phyloP scores from a whole-genome alignment of 2,888 invertebrate genomes.

The Dicranocentrus wangi region DNA sequence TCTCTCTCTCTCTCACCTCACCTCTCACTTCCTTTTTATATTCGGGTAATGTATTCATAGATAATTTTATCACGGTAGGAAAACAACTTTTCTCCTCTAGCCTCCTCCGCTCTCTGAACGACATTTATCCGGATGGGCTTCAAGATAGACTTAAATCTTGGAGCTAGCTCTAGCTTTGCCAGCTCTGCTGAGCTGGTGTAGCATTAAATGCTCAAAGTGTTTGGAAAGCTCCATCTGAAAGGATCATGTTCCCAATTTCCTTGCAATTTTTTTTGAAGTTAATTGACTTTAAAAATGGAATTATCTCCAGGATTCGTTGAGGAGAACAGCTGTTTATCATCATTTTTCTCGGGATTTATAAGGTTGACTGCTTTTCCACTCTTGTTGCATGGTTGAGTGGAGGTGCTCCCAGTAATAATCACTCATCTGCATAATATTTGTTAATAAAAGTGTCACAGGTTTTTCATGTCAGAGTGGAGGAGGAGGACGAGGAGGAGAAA shows the following conservation, averaged over 20 bases:
- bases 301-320: not conserved
- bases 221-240: not conserved
- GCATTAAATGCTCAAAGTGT: slow-evolving; percentile 15
- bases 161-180: not conserved
- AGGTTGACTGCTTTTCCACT: slow-evolving; percentile 6
- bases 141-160: not conserved
- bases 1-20: slow-evolving; percentile 25
- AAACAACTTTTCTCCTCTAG: slow-evolving; percentile 14
- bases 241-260: slow-evolving; percentile 22
- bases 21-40: not conserved
- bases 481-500: not conserved
- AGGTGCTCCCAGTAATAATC: slow-evolving; percentile 56
- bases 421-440: slow-evolving; percentile 64
- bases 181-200: not conserved
- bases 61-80: slow-evolving; percentile 32
- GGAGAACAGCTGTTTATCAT: slow-evolving; percentile 28
- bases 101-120: not conserved
- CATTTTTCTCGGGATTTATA: slow-evolving; percentile 23
- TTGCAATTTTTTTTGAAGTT: slow-evolving; percentile 53
- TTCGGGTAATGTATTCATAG: slow-evolving; percentile 30
- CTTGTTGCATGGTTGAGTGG: slow-evolving; percentile 21
- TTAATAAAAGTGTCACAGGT: slow-evolving; percentile 62
- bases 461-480: slow-evolving; percentile 44
- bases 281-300: slow-evolving; percentile 56
- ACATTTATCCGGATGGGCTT: slow-evolving; percentile 19